Conservation (phyloP, 37 sponge, comb jelly and placozoan genomes). For the Tethya wilhelma region DNA sequence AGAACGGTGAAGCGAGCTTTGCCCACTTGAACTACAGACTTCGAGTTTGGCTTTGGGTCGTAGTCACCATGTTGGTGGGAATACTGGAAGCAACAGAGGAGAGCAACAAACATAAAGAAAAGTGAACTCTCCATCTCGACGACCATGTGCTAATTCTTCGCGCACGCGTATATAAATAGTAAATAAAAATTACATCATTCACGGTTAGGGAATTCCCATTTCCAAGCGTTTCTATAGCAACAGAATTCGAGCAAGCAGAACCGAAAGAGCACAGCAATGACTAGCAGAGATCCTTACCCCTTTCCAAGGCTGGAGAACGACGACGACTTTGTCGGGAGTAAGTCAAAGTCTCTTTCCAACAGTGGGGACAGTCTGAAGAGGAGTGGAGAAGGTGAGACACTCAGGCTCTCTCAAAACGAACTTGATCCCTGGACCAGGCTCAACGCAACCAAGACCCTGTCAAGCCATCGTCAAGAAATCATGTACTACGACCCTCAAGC, state of each 20-base stretch:
- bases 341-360: background rate
- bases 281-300: slow-evolving; percentile 74
- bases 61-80: too few relatives aligned
- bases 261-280: background rate
- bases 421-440: slow-evolving; percentile 80
- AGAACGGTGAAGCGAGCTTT: slow-evolving; percentile 73
- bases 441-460: slow-evolving; percentile 72
- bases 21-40: slow-evolving; percentile 44
- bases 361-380: background rate
- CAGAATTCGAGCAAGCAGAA: background rate
- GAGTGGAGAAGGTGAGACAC: background rate
- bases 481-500: slow-evolving; percentile 87
- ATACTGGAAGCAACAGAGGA: too few relatives aligned
- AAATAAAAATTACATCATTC: too few relatives aligned
- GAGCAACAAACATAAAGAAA: too few relatives aligned
- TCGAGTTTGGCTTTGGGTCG: slow-evolving; percentile 51
- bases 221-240: background rate
- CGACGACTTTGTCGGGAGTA: slow-evolving; percentile 40
- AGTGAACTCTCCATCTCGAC: too few relatives aligned
- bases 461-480: slow-evolving; percentile 75
- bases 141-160: too few relatives aligned
- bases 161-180: too few relatives aligned
- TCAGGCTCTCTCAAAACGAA: background rate
- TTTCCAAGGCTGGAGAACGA: slow-evolving; percentile 85
- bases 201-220: too few relatives aligned